phyloP scores from a whole-genome alignment of 1,140 invertebrate species.

The Pectinophora gossypiella region DNA sequence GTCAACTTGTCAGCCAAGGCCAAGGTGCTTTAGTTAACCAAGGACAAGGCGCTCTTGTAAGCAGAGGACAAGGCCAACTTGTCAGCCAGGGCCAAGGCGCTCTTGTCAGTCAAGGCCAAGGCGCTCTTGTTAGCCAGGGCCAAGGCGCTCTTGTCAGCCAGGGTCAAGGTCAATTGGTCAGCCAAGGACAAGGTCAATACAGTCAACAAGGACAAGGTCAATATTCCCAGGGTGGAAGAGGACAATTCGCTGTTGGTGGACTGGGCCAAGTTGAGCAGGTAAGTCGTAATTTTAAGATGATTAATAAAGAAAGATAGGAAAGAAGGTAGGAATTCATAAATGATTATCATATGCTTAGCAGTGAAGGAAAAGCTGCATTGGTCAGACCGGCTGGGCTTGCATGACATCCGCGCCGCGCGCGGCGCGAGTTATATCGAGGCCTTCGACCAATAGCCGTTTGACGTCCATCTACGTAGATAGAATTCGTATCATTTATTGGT shows the following conservation, averaged over 20 bases:
- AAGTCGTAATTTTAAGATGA: too few relatives aligned
- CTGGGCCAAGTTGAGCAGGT: neutral
- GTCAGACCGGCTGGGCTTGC: too few relatives aligned
- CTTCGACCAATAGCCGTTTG: too few relatives aligned
- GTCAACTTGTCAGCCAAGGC: conserved; percentile 14
- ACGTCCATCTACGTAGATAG: too few relatives aligned
- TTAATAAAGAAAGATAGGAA: too few relatives aligned
- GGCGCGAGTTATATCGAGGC: too few relatives aligned
- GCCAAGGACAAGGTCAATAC: conserved; percentile 7
- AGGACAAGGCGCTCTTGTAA: conserved; percentile 5
- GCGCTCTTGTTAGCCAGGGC: conserved; percentile 8
- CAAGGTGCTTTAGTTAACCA: conserved; percentile 8
- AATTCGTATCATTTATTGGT: too few relatives aligned
- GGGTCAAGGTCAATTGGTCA: conserved; percentile 16
- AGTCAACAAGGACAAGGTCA: neutral
- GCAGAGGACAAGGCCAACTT: conserved; percentile 9
- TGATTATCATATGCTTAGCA: too few relatives aligned
- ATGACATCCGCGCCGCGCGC: too few relatives aligned
- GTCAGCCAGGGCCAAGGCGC: neutral
- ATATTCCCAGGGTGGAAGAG: neutral
- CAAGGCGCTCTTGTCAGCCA: conserved; percentile 3
- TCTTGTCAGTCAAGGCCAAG: neutral
- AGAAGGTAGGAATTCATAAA: too few relatives aligned
- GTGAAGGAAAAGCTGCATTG: too few relatives aligned
- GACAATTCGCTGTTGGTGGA: neutral